Evolutionary conservation across 1,140 invertebrate species (phyloP).

Genomic region (Aphis craccivora): DNA sequence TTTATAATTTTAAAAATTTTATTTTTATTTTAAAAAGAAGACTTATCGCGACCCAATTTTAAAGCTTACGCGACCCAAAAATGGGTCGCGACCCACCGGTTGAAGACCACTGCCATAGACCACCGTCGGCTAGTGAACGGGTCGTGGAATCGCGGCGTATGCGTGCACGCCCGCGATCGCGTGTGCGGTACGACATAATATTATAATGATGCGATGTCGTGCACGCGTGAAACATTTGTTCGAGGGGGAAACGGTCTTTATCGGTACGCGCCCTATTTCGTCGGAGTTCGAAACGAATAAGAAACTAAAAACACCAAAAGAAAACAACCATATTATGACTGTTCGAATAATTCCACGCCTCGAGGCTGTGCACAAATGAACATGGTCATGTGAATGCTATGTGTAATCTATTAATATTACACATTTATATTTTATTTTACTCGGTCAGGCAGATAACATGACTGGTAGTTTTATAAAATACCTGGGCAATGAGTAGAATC

Average conservation of each 20-base stretch:
- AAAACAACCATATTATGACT: background rate
- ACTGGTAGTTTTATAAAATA: background rate
- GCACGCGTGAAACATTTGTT: background rate
- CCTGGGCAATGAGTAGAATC: background rate
- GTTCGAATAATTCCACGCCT: background rate
- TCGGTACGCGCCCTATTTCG: background rate
- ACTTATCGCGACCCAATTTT: too few relatives aligned
- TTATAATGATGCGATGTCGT: background rate
- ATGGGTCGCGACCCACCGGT: too few relatives aligned
- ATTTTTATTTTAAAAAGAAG: too few relatives aligned
- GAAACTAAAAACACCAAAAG: background rate
- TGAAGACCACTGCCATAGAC: too few relatives aligned
- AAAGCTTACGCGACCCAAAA: too few relatives aligned
- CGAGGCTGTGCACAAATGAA: too few relatives aligned
- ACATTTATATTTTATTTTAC: background rate
- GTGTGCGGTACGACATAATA: background rate
- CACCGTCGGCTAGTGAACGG: too few relatives aligned
- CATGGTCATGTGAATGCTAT: too few relatives aligned
- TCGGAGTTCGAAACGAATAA: background rate
- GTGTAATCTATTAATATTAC: too few relatives aligned
- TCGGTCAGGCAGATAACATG: too few relatives aligned
- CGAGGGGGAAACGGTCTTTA: background rate
- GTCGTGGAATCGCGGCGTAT: too few relatives aligned
- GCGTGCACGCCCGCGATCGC: background rate
- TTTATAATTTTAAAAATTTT: too few relatives aligned